These are phyloP conservation scores for Tetranychus truncatus DNA, from an alignment of 2,888 invertebrate species.

Conservation along the genomic window DNA sequence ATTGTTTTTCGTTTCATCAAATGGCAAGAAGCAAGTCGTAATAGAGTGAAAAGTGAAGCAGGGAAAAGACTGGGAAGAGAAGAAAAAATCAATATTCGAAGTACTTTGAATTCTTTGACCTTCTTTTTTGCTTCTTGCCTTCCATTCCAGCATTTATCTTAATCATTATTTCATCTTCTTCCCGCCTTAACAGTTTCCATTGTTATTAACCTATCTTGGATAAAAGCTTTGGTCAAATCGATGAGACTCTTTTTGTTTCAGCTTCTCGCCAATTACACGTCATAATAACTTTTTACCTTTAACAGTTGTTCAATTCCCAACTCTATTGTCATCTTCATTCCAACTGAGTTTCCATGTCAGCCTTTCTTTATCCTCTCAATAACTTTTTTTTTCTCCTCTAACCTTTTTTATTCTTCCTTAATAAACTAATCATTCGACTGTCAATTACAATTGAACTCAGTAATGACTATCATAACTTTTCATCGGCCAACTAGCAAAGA, in stretches of 20 bases:
- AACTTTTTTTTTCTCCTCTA: too few relatives aligned
- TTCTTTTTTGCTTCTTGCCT: neutral
- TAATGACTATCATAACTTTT: too few relatives aligned
- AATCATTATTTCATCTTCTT: neutral
- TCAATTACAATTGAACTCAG: too few relatives aligned
- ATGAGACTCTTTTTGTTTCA: neutral
- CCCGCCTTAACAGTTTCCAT: neutral
- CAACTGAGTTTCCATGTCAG: neutral
- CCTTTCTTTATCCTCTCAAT: too few relatives aligned
- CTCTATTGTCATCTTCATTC: neutral
- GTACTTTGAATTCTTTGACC: neutral
- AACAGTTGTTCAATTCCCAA: neutral
- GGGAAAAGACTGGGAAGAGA: neutral
- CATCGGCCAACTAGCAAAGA: too few relatives aligned
- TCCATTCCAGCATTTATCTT: neutral
- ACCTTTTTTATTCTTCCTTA: too few relatives aligned
- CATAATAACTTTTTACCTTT: neutral
- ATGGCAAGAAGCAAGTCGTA: too few relatives aligned
- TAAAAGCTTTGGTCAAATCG: neutral
- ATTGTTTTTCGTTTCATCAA: too few relatives aligned
- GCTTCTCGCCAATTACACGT: neutral
- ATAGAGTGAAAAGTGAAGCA: too few relatives aligned
- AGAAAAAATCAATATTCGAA: neutral
- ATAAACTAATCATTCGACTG: too few relatives aligned
- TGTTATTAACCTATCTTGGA: neutral